Percentiles rank a stretch among this genome's conserved stretches.
Evolutionary conservation across 1,140 invertebrate species (phyloP).

Genomic region (Panagrolaimus sp.): DNA sequence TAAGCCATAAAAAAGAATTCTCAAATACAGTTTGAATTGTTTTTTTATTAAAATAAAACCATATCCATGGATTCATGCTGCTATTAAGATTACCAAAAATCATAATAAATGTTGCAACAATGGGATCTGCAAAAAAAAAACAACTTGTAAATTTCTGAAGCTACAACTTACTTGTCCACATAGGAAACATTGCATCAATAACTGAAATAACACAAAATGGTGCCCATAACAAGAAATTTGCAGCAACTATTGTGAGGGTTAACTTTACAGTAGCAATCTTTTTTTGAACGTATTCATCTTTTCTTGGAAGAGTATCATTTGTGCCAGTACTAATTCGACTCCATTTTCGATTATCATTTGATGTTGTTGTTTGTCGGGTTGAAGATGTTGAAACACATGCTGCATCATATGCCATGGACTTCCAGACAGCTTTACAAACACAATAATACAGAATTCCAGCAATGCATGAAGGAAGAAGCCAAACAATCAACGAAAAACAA

Average conservation of each 20-base stretch:
- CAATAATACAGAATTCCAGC: constrained; percentile 43
- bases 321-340: not conserved
- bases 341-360: constrained; percentile 21
- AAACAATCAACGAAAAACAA: constrained; percentile 43
- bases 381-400: constrained; percentile 15
- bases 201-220: constrained; percentile 67
- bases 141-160: not conserved
- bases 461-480: constrained; percentile 44
- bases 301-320: constrained; percentile 3
- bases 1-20: too few species aligned
- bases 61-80: constrained; percentile 76
- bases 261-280: constrained; percentile 71
- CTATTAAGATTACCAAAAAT: constrained; percentile 71
- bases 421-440: constrained; percentile 52
- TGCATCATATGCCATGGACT: constrained; percentile 30
- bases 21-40: constrained; percentile 15
- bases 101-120: constrained; percentile 66
- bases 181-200: constrained; percentile 44
- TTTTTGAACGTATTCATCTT: constrained; percentile 42
- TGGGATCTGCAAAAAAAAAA: constrained; percentile 61
- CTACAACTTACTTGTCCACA: constrained; percentile 32
- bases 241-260: constrained; percentile 69
- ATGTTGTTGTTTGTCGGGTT: constrained; percentile 9
- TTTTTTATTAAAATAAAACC: constrained; percentile 66
- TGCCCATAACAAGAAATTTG: constrained; percentile 69